Conservation (phyloP, 2,797 vertebrate species). For the Ptychobarbus kaznakovi region DNA sequence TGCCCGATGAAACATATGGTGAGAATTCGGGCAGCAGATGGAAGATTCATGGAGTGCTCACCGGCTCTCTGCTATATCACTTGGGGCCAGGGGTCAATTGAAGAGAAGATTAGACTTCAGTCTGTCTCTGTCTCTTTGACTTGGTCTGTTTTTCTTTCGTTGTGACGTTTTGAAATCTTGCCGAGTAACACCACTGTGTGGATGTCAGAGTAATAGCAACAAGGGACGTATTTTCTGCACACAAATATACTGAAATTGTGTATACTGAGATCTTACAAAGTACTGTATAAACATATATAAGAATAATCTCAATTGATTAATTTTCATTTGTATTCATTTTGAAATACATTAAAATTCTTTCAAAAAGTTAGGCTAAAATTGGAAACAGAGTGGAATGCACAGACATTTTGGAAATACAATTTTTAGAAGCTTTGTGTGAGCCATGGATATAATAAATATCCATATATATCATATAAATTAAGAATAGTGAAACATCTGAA, state of each 20-base stretch:
- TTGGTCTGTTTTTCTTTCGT: conserved; percentile 72
- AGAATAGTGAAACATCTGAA: background rate
- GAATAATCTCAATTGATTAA: background rate
- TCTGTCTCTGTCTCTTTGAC: conserved; percentile 68
- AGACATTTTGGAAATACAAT: background rate
- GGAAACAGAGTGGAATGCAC: background rate
- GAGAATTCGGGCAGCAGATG: conserved; percentile 60
- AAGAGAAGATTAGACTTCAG: conserved; percentile 62
- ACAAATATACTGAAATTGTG: background rate
- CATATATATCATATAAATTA: background rate
- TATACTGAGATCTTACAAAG: background rate
- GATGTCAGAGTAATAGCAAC: conserved; percentile 23
- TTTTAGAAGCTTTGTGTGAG: background rate
- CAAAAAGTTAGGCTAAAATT: background rate
- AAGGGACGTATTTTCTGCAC: background rate
- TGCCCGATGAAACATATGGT: conserved; percentile 69
- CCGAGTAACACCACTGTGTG: conserved; percentile 31
- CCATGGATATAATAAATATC: background rate
- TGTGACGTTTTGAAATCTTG: background rate
- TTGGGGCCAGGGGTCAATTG: conserved; percentile 57
- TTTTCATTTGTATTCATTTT: background rate
- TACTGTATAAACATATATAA: background rate
- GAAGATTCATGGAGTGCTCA: conserved; percentile 63
- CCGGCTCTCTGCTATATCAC: conserved; percentile 50
- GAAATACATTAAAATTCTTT: background rate